phyloP scores from a whole-genome alignment of 2,888 invertebrate genomes.

The Drosophila subquinaria region DNA sequence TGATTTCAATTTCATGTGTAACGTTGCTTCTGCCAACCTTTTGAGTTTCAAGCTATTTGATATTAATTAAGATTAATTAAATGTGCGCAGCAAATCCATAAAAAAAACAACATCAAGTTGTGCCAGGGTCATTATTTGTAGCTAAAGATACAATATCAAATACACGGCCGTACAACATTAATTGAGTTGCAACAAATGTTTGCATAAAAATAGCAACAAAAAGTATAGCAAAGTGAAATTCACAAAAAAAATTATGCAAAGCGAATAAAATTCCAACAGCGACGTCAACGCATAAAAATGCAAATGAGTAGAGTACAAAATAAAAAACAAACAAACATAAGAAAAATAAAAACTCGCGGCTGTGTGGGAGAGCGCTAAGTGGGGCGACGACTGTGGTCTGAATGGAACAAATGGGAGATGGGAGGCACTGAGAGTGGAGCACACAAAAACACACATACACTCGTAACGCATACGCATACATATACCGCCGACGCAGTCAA shows the following conservation, averaged over 20 bases:
- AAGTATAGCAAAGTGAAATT: constrained; percentile 31
- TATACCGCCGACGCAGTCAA: constrained; percentile 47
- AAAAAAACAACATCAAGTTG: neutral
- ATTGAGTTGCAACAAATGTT: constrained; percentile 45
- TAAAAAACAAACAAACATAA: constrained; percentile 13
- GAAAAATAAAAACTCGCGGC: constrained; percentile 8
- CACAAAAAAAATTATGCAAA: constrained; percentile 39
- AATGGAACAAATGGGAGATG: constrained; percentile 51
- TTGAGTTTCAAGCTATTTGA: constrained; percentile 10
- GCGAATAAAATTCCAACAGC: constrained; percentile 52
- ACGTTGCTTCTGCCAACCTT: constrained; percentile 1
- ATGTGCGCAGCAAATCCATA: neutral
- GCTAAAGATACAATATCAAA: constrained; percentile 11
- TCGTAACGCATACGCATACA: constrained; percentile 3
- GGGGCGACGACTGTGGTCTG: constrained; percentile 51
- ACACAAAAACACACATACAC: constrained; percentile 10
- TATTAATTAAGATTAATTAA: constrained; percentile 26
- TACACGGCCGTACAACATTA: constrained; percentile 19
- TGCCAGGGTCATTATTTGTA: constrained; percentile 4
- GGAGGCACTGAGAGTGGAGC: constrained; percentile 24
- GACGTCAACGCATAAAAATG: constrained; percentile 64
- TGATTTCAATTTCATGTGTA: constrained; percentile 15
- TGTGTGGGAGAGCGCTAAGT: constrained; percentile 58
- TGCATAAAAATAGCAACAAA: constrained; percentile 25
- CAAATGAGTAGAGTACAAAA: constrained; percentile 55